phyloP scores from a whole-genome alignment of 2,113 vertebrate species.

The Myanophis thanlyinensis region DNA sequence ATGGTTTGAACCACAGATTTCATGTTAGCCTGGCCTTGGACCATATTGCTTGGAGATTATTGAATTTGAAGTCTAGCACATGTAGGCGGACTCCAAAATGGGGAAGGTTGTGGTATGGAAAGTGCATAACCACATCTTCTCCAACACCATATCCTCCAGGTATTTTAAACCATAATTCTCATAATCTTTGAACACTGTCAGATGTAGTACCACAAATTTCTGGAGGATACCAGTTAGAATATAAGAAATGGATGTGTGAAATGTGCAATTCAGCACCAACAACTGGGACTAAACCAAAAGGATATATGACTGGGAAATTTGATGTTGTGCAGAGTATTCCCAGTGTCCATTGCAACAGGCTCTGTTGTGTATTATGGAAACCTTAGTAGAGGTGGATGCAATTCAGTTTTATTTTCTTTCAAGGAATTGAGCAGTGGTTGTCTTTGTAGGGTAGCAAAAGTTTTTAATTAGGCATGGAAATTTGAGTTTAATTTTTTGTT shows the following conservation, averaged over 20 bases:
- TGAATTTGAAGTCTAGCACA: background rate
- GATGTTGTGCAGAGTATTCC: background rate
- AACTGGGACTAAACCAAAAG: background rate
- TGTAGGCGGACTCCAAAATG: background rate
- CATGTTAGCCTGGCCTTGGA: background rate
- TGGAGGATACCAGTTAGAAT: background rate
- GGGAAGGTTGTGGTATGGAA: background rate
- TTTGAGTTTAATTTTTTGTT: background rate
- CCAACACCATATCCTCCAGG: background rate
- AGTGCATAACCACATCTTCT: background rate
- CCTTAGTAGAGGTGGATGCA: background rate
- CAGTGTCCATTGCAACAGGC: background rate
- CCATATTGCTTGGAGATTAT: background rate
- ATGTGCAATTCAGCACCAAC: background rate
- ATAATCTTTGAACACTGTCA: background rate
- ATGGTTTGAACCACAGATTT: background rate
- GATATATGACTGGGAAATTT: background rate
- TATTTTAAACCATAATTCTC: background rate
- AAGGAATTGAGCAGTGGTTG: background rate
- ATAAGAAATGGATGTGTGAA: background rate
- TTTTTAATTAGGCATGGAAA: background rate
- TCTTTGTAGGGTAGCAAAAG: background rate
- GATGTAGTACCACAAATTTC: background rate
- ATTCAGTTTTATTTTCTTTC: background rate
- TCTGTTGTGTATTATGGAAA: background rate